Evolutionary conservation across 2,113 vertebrate species (phyloP).

Genomic region (Macrotis lagotis): DNA sequence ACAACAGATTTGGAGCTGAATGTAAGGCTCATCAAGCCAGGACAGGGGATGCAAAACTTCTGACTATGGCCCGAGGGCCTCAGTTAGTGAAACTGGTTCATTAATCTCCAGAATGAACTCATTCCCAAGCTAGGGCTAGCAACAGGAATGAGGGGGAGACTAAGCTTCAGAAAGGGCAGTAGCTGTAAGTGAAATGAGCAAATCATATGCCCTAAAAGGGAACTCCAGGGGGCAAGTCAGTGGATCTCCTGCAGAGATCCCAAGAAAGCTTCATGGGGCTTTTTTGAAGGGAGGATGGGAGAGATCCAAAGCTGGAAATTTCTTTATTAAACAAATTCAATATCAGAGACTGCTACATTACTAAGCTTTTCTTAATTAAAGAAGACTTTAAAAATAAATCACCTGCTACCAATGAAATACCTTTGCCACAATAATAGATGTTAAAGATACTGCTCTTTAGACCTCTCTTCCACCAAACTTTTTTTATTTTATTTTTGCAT

Average conservation of each 20-base stretch:
- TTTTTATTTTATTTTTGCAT: conserved; percentile 64
- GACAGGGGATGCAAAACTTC: conserved; percentile 41
- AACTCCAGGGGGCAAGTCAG: neutral
- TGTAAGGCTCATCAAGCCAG: conserved; percentile 55
- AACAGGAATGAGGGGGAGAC: neutral
- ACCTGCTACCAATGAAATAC: conserved; percentile 9
- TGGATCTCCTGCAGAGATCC: neutral
- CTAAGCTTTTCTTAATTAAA: conserved; percentile 61
- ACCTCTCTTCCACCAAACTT: neutral
- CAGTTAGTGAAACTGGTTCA: conserved; percentile 23
- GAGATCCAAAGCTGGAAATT: neutral
- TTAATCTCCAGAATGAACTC: conserved; percentile 53
- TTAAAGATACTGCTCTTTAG: conserved; percentile 29
- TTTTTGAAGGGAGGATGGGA: neutral
- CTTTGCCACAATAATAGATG: conserved; percentile 45
- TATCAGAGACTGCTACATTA: conserved; percentile 33
- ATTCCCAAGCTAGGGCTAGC: conserved; percentile 19
- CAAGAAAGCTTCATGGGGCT: neutral
- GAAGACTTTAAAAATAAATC: conserved; percentile 60
- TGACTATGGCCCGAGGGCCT: conserved; percentile 4
- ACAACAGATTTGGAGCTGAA: conserved; percentile 63
- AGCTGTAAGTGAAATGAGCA: conserved; percentile 30
- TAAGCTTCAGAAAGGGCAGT: conserved; percentile 42
- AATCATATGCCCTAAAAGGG: neutral
- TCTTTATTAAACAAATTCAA: conserved; percentile 39